Evolutionary conservation across 2,113 vertebrate species (phyloP), one percentile per base, ranked within the genome.

Genomic region (Lynx canadensis): DNA sequence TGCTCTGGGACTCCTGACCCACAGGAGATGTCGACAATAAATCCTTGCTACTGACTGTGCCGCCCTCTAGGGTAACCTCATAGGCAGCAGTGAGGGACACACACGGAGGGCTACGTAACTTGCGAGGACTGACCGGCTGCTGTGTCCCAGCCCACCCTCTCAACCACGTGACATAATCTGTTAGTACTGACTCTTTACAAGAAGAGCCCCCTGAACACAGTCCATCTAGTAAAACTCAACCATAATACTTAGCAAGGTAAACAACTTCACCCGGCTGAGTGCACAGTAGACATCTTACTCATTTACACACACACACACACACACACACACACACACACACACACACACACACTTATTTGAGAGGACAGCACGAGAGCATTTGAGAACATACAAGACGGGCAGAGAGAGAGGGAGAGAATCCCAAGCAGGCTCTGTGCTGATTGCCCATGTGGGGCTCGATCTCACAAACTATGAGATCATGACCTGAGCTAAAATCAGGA

Each of bases 281-380:
- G 52, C 52, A 25, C 3, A 21, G 14, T 14, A 31, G 65, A 23
- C 57, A 60, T 66, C 21, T 66, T 66, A 31, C 29, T 66, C 14
- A 23, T 21, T 23, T 25, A 23, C 8, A 23, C 3, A 9, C 2
- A 18, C 1, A 6, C 0, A 0, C 41, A 45, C 41, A 45, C 41
- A 23, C 7, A 23, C 2, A 8, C 2, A 18, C 1, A 5, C 0
- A 0, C 41, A 23, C 8, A 23, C 2, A 8, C 2, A 18, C 1
- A 5, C 0, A 0, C 41, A 57, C 57, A 8, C 7, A 57, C 19
- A 7, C 0, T 55, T 55, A 19, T 55, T 55, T 55, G 57, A 60
- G 21, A 60, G 3, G 57, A 60, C 21, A 23, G 21, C 3, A 19
- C 1, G 8, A 60, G 57, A 60, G 23, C 7, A 8, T 60, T 7